A percentile compares a stretch with the other conserved stretches of the same genome.
Evolutionary conservation across 2,888 invertebrate species (phyloP).

Genomic region (Ectemnius lituratus): DNA sequence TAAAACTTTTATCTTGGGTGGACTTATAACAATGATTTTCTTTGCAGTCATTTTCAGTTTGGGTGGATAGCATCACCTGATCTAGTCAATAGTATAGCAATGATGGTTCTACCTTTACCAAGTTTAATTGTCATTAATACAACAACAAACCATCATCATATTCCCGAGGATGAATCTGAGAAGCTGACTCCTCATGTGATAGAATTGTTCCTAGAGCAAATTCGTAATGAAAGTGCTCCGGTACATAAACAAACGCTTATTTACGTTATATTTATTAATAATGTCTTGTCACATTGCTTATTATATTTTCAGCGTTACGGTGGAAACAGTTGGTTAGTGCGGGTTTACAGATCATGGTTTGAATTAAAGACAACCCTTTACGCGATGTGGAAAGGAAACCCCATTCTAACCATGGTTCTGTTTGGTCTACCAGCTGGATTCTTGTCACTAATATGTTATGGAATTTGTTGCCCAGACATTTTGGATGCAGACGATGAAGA

Average conservation of each 20-base stretch:
- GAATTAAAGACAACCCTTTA: constrained; percentile 89
- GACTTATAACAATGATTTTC: constrained; percentile 24
- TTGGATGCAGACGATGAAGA: constrained; percentile 93
- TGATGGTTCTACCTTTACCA: constrained; percentile 90
- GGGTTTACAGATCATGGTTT: constrained; percentile 89
- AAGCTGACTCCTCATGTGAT: constrained; percentile 90
- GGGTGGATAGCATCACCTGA: constrained; percentile 96
- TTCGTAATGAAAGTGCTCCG: constrained; percentile 88
- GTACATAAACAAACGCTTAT: constrained; percentile 76
- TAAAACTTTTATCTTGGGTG: not conserved
- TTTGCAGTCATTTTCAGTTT: constrained; percentile 88
- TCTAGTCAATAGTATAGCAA: constrained; percentile 95
- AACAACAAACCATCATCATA: constrained; percentile 93
- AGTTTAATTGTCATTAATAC: constrained; percentile 94
- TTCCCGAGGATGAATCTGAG: constrained; percentile 90
- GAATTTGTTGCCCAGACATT: constrained; percentile 97
- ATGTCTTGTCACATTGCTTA: too few species aligned
- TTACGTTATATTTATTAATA: not conserved
- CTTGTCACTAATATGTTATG: constrained; percentile 95
- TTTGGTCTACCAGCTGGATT: constrained; percentile 97
- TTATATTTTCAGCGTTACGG: constrained; percentile 85
- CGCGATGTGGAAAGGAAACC: constrained; percentile 95
- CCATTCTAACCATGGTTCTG: constrained; percentile 93
- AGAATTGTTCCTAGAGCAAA: constrained; percentile 86
- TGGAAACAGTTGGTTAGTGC: constrained; percentile 88